phyloP scores from a whole-genome alignment of 2,888 invertebrate species.

The Osedax fenrisi region DNA sequence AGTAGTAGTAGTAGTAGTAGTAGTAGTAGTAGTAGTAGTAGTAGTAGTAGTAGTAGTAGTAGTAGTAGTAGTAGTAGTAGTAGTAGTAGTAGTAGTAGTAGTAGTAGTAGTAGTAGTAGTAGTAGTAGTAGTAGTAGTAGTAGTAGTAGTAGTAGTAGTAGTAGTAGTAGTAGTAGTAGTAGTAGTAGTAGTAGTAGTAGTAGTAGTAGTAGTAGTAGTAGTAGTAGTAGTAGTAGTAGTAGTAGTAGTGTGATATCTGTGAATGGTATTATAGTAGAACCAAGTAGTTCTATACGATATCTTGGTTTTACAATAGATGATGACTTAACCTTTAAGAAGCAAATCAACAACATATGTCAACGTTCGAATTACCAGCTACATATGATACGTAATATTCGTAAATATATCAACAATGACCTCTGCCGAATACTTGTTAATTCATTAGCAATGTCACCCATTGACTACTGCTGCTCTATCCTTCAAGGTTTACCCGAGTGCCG shows the following conservation, averaged over 20 bases:
- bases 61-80: not conserved
- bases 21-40: constrained; percentile 1
- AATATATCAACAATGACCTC: too few relatives aligned
- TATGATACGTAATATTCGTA: too few relatives aligned
- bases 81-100: not conserved
- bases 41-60: not conserved
- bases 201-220: constrained; percentile 52
- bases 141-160: not conserved
- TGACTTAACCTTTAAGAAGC: too few relatives aligned
- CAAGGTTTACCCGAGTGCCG: too few relatives aligned
- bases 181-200: not conserved
- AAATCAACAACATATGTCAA: too few relatives aligned
- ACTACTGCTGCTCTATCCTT: too few relatives aligned
- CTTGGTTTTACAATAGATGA: too few relatives aligned
- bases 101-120: not conserved
- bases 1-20: not conserved
- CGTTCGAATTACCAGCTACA: too few relatives aligned
- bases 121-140: not conserved
- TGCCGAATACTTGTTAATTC: too few relatives aligned
- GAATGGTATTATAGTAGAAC: too few relatives aligned
- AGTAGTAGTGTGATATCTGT: constrained; percentile 55
- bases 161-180: constrained; percentile 8
- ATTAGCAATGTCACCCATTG: too few relatives aligned
- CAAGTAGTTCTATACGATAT: too few relatives aligned
- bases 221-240: constrained; percentile 54